Evolutionary conservation across 2,888 invertebrate species (phyloP).

Genomic region (Nudaria mundana): DNA sequence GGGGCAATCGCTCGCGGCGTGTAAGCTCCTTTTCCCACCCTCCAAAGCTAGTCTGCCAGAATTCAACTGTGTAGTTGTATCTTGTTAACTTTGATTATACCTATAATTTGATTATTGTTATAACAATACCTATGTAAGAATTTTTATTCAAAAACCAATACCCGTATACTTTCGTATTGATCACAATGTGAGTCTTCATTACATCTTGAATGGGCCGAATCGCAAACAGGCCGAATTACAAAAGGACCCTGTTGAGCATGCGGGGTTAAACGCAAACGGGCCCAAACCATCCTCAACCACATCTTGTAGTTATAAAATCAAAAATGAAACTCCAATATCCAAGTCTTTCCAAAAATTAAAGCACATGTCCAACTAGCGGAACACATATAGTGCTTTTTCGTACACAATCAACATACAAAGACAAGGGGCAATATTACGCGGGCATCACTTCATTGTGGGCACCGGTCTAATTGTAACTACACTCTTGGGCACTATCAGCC

Average conservation of each 20-base stretch:
- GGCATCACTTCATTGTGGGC: slow-evolving; percentile 80
- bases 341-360: slow-evolving; percentile 16
- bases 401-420: slow-evolving; percentile 79
- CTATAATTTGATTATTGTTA: slow-evolving; percentile 19
- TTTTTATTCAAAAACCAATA: too few relatives aligned
- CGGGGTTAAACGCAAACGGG: too few relatives aligned
- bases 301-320: too few relatives aligned
- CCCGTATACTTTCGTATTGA: too few relatives aligned
- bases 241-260: too few relatives aligned
- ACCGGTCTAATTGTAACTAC: slow-evolving; percentile 81
- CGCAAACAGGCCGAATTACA: too few relatives aligned
- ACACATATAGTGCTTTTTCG: slow-evolving; percentile 55
- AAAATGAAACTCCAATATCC: too few relatives aligned
- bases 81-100: slow-evolving; percentile 29
- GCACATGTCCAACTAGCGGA: slow-evolving; percentile 16
- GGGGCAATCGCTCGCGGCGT: slow-evolving; percentile 63
- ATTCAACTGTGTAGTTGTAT: slow-evolving; percentile 31
- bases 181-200: too few relatives aligned
- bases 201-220: too few relatives aligned
- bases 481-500: slow-evolving; percentile 78
- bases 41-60: slow-evolving; percentile 22
- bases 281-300: too few relatives aligned
- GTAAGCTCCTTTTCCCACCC: slow-evolving; percentile 55
- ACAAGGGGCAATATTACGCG: slow-evolving; percentile 76
- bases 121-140: too few relatives aligned